These are phyloP conservation scores for Isoperla grammatica DNA, from an alignment of 2,888 invertebrate species.

Conservation along the genomic window DNA sequence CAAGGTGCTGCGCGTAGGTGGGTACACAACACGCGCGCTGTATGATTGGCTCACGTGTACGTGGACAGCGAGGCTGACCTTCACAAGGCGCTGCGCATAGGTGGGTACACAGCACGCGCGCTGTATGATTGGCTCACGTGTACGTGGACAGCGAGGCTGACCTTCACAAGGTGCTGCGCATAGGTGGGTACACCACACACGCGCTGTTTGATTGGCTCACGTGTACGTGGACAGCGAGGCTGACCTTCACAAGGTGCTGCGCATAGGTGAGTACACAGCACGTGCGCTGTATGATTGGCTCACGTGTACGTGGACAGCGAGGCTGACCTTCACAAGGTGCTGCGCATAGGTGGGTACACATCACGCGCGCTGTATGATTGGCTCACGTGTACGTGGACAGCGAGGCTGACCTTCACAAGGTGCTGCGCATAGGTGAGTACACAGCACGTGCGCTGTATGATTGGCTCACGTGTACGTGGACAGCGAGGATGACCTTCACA, in stretches of 20 bases:
- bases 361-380: too few species aligned
- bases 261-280: constrained; percentile 65
- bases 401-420: constrained; percentile 79
- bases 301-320: constrained; percentile 94
- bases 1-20: constrained; percentile 78
- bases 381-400: constrained; percentile 95
- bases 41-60: too few species aligned
- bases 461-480: too few species aligned
- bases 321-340: constrained; percentile 76
- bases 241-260: constrained; percentile 75
- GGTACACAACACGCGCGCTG: too few species aligned
- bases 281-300: too few species aligned
- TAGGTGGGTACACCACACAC: too few species aligned
- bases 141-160: constrained; percentile 91
- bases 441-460: too few species aligned
- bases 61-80: constrained; percentile 87
- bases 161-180: constrained; percentile 73
- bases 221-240: constrained; percentile 92
- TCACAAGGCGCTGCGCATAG: constrained; percentile 76
- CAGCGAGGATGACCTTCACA: too few species aligned
- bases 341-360: constrained; percentile 69
- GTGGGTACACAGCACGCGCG: too few species aligned
- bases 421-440: constrained; percentile 69
- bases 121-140: too few species aligned
- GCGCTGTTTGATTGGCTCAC: too few species aligned